Conservation (phyloP, 2,888 invertebrate genomes). For the Luperina nickerlii region DNA sequence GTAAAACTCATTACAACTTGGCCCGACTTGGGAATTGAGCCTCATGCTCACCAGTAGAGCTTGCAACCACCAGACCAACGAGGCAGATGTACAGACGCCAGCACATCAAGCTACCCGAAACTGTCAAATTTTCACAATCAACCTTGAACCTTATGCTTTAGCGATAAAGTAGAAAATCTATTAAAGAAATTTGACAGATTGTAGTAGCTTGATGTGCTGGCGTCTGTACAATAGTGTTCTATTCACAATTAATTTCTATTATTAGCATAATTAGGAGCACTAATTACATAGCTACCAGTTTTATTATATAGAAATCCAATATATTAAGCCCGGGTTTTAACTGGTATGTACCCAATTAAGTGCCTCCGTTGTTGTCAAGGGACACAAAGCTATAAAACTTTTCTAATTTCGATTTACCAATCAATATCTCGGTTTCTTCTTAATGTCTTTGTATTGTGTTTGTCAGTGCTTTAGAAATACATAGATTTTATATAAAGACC, state of each 20-base stretch:
- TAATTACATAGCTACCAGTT: slow-evolving; percentile 8
- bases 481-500: not conserved
- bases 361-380: slow-evolving; percentile 4
- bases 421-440: slow-evolving; percentile 43
- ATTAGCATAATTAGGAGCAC: not conserved
- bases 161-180: too few relatives aligned
- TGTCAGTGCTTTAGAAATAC: slow-evolving; percentile 2
- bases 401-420: slow-evolving; percentile 49
- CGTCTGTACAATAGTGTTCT: too few relatives aligned
- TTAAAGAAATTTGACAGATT: too few relatives aligned
- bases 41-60: not conserved
- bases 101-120: too few relatives aligned
- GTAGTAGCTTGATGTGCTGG: not conserved
- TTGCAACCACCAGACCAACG: not conserved
- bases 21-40: too few relatives aligned
- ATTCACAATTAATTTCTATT: not conserved
- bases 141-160: too few relatives aligned
- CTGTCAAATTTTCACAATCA: too few relatives aligned
- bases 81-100: too few relatives aligned
- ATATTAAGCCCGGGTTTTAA: slow-evolving; percentile 22
- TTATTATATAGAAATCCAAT: slow-evolving; percentile 14
- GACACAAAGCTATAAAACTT: slow-evolving; percentile 43
- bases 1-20: not conserved
- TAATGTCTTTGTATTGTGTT: slow-evolving; percentile 18
- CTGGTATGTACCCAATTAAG: slow-evolving; percentile 33